Conservation (phyloP, 1,140 invertebrate species). For the Pararge aegeria region DNA sequence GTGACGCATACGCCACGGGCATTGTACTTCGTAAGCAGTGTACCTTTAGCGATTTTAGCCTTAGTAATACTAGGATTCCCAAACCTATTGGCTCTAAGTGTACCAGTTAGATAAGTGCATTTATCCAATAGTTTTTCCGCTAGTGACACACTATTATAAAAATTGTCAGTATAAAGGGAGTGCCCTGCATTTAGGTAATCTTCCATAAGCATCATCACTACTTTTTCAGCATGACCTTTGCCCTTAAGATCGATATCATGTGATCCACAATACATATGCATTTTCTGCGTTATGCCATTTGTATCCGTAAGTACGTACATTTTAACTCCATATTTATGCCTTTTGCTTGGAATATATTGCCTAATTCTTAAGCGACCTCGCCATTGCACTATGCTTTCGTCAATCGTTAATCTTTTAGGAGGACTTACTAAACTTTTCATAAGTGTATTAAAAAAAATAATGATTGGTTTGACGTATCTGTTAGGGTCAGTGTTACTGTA, state of each 20-base stretch:
- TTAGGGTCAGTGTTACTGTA: background rate
- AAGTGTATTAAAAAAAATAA: background rate
- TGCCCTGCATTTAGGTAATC: background rate
- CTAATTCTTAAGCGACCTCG: too few relatives aligned
- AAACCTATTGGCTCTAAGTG: background rate
- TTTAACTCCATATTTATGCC: background rate
- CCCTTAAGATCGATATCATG: background rate
- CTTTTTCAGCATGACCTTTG: background rate
- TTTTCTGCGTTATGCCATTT: background rate
- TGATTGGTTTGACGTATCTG: background rate
- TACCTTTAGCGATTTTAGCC: background rate
- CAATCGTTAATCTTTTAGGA: background rate
- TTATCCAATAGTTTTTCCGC: background rate
- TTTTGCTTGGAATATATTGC: background rate
- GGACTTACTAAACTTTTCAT: background rate
- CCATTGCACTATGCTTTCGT: too few relatives aligned
- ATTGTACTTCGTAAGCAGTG: background rate
- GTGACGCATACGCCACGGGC: background rate
- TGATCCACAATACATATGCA: background rate
- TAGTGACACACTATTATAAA: background rate
- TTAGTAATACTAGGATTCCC: background rate
- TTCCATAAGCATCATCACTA: background rate
- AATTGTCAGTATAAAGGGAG: background rate
- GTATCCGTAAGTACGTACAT: background rate
- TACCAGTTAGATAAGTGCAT: background rate